phyloP scores from a whole-genome alignment of 2,797 vertebrate species.

The Coranthus polyacanthus region DNA sequence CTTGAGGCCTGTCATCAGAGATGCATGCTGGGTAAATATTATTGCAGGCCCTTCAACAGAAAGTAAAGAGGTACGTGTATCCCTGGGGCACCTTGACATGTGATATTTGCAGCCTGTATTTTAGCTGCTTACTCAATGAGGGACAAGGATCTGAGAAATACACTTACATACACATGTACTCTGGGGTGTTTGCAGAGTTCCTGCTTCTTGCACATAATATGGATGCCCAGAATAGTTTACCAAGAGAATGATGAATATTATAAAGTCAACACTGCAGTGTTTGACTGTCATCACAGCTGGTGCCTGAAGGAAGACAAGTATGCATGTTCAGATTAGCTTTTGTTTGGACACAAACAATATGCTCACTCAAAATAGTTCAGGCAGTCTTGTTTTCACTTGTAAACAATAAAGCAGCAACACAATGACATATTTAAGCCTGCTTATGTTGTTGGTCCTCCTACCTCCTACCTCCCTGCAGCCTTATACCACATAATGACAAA shows the following conservation, averaged over 20 bases:
- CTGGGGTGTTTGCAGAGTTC: slow-evolving; percentile 22
- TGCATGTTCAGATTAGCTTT: slow-evolving; percentile 45
- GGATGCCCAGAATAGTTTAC: slow-evolving; percentile 45
- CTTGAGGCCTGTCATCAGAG: slow-evolving; percentile 66
- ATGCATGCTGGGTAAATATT: slow-evolving; percentile 80
- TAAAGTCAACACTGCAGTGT: slow-evolving; percentile 54
- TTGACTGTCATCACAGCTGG: slow-evolving; percentile 44
- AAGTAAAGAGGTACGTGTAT: slow-evolving; percentile 54
- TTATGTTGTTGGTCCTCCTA: slow-evolving; percentile 29
- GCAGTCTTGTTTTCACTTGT: slow-evolving; percentile 13
- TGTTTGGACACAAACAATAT: slow-evolving; percentile 57
- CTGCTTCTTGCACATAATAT: slow-evolving; percentile 42
- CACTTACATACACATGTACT: slow-evolving; percentile 6
- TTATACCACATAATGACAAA: slow-evolving; percentile 18
- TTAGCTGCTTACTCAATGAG: slow-evolving; percentile 44
- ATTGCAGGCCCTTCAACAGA: slow-evolving; percentile 67
- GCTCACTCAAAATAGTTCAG: slow-evolving; percentile 39
- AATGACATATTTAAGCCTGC: slow-evolving; percentile 35
- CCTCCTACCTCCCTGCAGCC: slow-evolving; percentile 25
- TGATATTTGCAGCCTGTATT: slow-evolving; percentile 64
- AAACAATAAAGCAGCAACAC: slow-evolving; percentile 38
- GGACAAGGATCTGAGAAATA: slow-evolving; percentile 35
- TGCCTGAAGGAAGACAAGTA: slow-evolving; percentile 30
- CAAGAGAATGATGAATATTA: slow-evolving; percentile 41
- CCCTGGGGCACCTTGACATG: slow-evolving; percentile 62